Base-by-base conservation (phyloP, 2,797 vertebrate genomes). In the Onychomys torridus region DNA sequence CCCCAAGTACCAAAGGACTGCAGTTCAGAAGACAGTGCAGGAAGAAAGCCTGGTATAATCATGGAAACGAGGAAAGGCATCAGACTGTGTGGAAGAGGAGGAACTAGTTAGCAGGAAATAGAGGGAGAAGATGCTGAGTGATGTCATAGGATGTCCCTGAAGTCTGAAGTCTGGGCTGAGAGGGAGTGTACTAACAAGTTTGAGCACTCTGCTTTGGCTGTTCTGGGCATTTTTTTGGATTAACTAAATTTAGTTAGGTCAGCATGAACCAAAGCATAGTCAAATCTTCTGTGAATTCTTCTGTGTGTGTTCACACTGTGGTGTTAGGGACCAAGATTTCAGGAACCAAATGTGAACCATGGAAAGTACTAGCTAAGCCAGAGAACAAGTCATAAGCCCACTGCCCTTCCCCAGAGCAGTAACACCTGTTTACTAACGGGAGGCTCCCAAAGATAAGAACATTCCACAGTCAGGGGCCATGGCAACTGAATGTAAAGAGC, bases 1-100 rank as follows among this genome's bases (percentile, higher is more conserved):
- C 69, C 34, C 78, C 82, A 86, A 49, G 82, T 14, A 49, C 49
- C 27, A 63, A 79, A 59, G 16, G 43, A 81, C 6, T 57, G 21
- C 14, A 40, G 61, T 37, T 89, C 67, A 93, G 61, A 81, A 67
- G 85, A 69, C 25, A 93, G 69, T 37, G 10, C 49, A 79, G 27
- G 6, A n/a, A 2, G 49, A 49, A 46, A 49, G 13, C 8, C 57
- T 43, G 59, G 75, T 34, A 52, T 32, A 49, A 29, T 69, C 37
- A 67, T 5, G 63, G 34, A 55, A 67, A 92, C 73, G 65, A 5
- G 19, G 40, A 92, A 34, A 69, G 34, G 43, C 46, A 67, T 9
- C n/a, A 67, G 67, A 83, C 11, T 37, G n/a, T 49, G n/a, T 3
- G 27, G 34, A 32, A 90, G 61, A 77, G 59, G 82, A 84, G 57